Percentiles rank a stretch among this genome's conserved stretches.
phyloP scores from a whole-genome alignment of 2,888 invertebrate species.

The Camptogramma bilineatum region DNA sequence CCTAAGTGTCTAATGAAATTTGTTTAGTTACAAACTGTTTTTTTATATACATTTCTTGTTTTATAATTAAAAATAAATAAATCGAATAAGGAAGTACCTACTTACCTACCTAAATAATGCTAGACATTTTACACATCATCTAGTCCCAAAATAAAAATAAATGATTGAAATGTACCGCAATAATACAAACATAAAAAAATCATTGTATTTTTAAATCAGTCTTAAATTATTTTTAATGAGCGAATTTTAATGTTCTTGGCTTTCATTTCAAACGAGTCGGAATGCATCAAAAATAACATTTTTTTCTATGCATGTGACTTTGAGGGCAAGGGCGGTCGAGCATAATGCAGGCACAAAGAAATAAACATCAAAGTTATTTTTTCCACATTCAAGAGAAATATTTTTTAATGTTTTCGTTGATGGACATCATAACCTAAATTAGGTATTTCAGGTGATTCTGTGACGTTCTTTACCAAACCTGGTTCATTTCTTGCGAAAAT shows the following conservation, averaged over 20 bases:
- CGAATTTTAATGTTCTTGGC: slow-evolving; percentile 21
- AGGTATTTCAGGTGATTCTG: neutral
- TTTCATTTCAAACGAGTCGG: slow-evolving; percentile 20
- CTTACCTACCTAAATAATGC: no score
- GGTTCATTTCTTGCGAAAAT: neutral
- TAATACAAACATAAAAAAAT: neutral
- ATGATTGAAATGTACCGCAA: no score
- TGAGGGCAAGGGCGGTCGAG: slow-evolving; percentile 34
- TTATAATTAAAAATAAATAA: no score
- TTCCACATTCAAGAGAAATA: slow-evolving; percentile 4
- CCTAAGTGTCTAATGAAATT: no score
- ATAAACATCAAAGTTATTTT: slow-evolving; percentile 14
- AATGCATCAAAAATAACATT: slow-evolving; percentile 15
- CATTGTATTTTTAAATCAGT: neutral
- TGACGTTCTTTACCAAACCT: neutral
- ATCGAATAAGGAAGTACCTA: no score
- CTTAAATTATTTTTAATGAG: slow-evolving; percentile 14
- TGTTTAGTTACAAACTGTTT: no score
- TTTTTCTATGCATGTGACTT: slow-evolving; percentile 27
- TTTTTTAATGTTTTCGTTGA: slow-evolving; percentile 21
- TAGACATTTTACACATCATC: no score
- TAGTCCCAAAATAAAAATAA: no score
- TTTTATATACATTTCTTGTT: no score
- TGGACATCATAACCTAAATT: slow-evolving; percentile 1
- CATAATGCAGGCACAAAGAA: slow-evolving; percentile 28